These are phyloP conservation scores for Raja brachyura DNA, from an alignment of 2,113 vertebrate genomes.

Conservation along the genomic window DNA sequence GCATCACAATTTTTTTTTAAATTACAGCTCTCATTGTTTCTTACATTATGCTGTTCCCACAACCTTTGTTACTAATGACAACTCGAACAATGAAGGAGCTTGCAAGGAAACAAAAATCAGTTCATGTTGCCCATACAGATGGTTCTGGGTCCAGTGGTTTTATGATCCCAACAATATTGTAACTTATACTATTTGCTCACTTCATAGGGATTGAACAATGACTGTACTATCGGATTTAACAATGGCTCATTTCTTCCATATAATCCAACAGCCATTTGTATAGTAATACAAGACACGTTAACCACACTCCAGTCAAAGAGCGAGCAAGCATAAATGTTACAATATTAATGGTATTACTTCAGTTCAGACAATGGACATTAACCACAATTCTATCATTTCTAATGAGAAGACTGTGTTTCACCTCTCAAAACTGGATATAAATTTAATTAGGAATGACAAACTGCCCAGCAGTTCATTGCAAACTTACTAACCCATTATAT, in stretches of 20 bases:
- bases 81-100: background rate
- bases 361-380: background rate
- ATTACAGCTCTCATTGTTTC: background rate
- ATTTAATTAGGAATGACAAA: background rate
- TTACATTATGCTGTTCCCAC: background rate
- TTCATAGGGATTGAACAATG: background rate
- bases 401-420: background rate
- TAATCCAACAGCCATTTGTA: background rate
- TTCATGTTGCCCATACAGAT: background rate
- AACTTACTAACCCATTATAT: too few relatives aligned
- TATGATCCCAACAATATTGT: background rate
- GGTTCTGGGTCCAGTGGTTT: background rate
- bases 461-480: background rate
- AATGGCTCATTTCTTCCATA: background rate
- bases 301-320: background rate
- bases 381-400: background rate
- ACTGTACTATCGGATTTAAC: background rate
- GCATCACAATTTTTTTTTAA: background rate
- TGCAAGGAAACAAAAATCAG: conserved; percentile 18
- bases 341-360: background rate
- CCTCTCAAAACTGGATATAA: background rate
- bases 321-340: background rate
- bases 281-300: background rate
- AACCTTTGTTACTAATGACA: background rate
- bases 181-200: background rate